Base-by-base conservation (phyloP, 1,140 invertebrate species). In the Drosophila pachea region DNA sequence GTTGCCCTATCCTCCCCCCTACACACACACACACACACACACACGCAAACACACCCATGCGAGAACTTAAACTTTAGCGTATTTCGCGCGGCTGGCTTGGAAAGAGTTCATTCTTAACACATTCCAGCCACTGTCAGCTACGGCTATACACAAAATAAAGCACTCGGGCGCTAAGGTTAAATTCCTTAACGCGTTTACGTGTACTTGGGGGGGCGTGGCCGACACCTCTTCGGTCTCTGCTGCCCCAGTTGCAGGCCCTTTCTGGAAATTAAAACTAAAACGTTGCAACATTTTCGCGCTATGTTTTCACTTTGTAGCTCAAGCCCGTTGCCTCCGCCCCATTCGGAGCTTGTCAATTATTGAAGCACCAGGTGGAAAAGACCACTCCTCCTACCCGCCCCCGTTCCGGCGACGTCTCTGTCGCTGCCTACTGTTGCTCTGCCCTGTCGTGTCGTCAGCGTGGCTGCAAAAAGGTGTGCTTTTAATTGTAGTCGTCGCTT, bases 111-210 rank as follows among this genome's bases (percentile, higher is more conserved):
- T 81, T 64, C 64, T 66, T 67, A 76, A 58, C 79, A 78, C 79
- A 83, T 83, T 79, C 78, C 79, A 71, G 40, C 66, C 72, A 63
- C 66, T 70, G 63, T 61, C 66, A 76, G 78, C 81, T 86, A 68
- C 22, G 3, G 22, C 22, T 22, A 3, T 22, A 22, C 76, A 84
- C 73, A 84, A 79, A 86, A 84, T 86, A 86, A 84, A 84, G 86
- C 81, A 86, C 79, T 83, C 69, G 79, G 79, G 68, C 61, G 73
- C 81, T 76, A 84, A 84, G 81, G 79, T 79, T 86, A 84, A 79
- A 84, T 84, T 84, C 73, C 76, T 67, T 60, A 2, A 36, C 32
- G 31, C 65, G 16, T 12, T 22, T 14, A 14, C 0, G 8, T 4
- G 11, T 9, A 42, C 35, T n/a, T 22, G 31, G 50, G 40, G n/a